Conservation (phyloP, 1,140 invertebrate species). For the Drosophila nannoptera region DNA sequence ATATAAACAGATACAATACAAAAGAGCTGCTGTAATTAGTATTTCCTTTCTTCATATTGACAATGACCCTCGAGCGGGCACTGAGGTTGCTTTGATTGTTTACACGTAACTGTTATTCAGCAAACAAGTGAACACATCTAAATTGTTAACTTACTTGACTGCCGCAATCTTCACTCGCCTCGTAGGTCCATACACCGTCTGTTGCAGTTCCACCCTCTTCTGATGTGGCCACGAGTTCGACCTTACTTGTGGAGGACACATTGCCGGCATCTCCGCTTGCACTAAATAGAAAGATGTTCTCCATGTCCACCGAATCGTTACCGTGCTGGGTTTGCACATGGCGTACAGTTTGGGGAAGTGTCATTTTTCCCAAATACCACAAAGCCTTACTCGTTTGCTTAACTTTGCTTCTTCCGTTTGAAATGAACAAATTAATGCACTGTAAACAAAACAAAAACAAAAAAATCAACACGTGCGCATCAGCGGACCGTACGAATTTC, state of each 20-base stretch:
- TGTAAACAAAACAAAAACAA: slow-evolving; percentile 45
- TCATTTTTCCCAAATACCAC: slow-evolving; percentile 43
- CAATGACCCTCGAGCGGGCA: slow-evolving; percentile 5
- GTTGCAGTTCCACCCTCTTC: not conserved
- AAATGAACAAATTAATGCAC: slow-evolving; percentile 26
- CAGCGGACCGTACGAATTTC: not conserved
- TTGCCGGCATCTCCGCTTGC: slow-evolving; percentile 24
- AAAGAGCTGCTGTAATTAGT: slow-evolving; percentile 17
- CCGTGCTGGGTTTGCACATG: slow-evolving; percentile 65
- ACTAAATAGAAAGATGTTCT: slow-evolving; percentile 58
- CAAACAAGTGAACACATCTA: not conserved
- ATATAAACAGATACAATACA: not conserved
- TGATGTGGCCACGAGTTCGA: slow-evolving; percentile 3
- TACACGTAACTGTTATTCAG: not conserved
- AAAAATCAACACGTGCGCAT: slow-evolving; percentile 41
- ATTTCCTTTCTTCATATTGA: slow-evolving; percentile 17
- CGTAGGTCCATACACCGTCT: slow-evolving; percentile 32
- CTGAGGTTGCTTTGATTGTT: slow-evolving; percentile 5
- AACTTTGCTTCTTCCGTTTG: slow-evolving; percentile 24
- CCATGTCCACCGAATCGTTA: slow-evolving; percentile 44
- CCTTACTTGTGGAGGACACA: not conserved
- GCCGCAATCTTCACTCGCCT: slow-evolving; percentile 26
- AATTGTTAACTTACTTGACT: slow-evolving; percentile 27
- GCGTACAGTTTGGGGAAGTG: slow-evolving; percentile 30
- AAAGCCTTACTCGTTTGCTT: slow-evolving; percentile 14